These are phyloP conservation scores for Sapayoa aenigma DNA, from an alignment of 2,113 vertebrate genomes.

Conservation along the genomic window DNA sequence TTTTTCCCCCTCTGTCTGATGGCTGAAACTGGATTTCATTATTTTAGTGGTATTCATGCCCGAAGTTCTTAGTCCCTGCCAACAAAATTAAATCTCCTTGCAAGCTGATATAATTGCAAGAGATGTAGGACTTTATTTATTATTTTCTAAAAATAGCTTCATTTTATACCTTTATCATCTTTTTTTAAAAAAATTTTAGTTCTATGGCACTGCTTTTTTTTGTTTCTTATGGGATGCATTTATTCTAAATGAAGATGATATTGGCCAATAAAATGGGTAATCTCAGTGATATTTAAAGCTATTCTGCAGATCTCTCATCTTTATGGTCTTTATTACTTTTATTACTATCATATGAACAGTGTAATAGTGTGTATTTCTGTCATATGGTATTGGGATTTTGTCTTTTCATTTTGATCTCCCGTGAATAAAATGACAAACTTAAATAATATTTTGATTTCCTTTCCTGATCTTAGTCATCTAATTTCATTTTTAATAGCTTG, in stretches of 20 bases:
- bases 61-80: constrained; percentile 36
- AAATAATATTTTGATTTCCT: constrained; percentile 47
- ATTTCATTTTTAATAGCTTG: constrained; percentile 16
- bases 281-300: background rate
- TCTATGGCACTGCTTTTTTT: background rate
- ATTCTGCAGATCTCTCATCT: background rate
- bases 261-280: background rate
- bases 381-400: background rate
- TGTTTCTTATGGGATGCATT: background rate
- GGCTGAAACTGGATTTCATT: constrained; percentile 65
- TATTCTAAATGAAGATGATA: constrained; percentile 18
- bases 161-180: background rate
- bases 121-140: background rate
- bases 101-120: constrained; percentile 3
- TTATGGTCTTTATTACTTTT: constrained; percentile 32
- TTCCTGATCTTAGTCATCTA: background rate
- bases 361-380: background rate
- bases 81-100: constrained; percentile 47
- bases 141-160: background rate
- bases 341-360: constrained; percentile 6
- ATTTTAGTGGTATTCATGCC: background rate
- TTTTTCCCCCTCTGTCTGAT: background rate
- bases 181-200: background rate
- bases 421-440: constrained; percentile 1
- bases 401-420: constrained; percentile 25